phyloP scores from a whole-genome alignment of 2,888 invertebrate genomes.

The Plebejus melissa region DNA sequence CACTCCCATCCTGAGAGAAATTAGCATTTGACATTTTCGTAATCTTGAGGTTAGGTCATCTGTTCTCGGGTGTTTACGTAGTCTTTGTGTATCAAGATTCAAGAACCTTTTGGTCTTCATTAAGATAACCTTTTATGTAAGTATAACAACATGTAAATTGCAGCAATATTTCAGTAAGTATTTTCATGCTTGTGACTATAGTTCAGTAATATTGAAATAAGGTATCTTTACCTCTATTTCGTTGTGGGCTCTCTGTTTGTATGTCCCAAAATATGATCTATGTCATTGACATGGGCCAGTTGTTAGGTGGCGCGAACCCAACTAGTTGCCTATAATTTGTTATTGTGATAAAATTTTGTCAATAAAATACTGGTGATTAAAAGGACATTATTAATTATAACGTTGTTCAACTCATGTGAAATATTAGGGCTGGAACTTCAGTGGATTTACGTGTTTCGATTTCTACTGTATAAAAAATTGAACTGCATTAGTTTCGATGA shows the following conservation, averaged over 20 bases:
- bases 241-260: not conserved
- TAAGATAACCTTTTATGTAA: no score
- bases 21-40: no score
- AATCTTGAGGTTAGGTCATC: no score
- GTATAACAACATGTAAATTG: no score
- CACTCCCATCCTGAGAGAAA: no score
- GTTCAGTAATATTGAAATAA: no score
- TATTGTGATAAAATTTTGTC: conserved; percentile 7
- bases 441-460: not conserved
- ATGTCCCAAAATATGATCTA: conserved; percentile 16
- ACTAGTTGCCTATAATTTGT: not conserved
- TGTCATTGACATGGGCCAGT: conserved; percentile 25
- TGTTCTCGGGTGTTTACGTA: no score
- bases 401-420: not conserved
- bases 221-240: not conserved
- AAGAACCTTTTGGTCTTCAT: no score
- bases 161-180: no score
- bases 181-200: no score
- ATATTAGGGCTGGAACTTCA: not conserved
- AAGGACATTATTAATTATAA: not conserved
- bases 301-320: conserved; percentile 21
- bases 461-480: no score
- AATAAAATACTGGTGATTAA: not conserved
- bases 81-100: no score
- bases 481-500: not conserved